Percentiles rank a stretch among this genome's conserved stretches.
phyloP scores from a whole-genome alignment of 2,888 invertebrate species.

The Colletes collaris region DNA sequence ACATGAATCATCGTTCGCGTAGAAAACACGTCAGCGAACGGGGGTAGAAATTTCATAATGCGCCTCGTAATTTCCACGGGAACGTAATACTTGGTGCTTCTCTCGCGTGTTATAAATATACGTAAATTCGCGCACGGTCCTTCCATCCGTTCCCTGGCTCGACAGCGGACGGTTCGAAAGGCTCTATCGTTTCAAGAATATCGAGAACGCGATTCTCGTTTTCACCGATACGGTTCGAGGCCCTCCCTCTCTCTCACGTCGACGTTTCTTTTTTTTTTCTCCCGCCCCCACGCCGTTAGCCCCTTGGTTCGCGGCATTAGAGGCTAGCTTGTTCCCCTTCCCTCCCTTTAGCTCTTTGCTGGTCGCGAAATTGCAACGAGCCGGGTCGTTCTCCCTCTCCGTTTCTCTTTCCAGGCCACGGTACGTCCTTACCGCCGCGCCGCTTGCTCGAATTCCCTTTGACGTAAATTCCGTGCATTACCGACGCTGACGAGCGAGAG shows the following conservation, averaged over 20 bases:
- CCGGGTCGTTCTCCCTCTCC: slow-evolving; percentile 16
- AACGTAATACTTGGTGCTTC: slow-evolving; percentile 30
- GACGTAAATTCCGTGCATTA: slow-evolving; percentile 80
- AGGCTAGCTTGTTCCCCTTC: background rate
- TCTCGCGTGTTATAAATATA: slow-evolving; percentile 18
- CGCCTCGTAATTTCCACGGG: slow-evolving; percentile 32
- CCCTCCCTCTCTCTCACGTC: slow-evolving; percentile 29
- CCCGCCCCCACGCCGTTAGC: slow-evolving; percentile 2
- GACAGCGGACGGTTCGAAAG: background rate
- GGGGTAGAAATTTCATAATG: slow-evolving; percentile 27
- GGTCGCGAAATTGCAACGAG: slow-evolving; percentile 39
- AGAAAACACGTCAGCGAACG: slow-evolving; percentile 21
- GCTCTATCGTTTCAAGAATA: slow-evolving; percentile 4
- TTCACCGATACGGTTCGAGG: too few species aligned
- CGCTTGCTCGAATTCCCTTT: slow-evolving; percentile 77
- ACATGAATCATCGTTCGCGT: slow-evolving; percentile 24
- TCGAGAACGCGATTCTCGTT: slow-evolving; percentile 3
- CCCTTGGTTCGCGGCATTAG: slow-evolving; percentile 7
- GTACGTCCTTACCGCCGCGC: slow-evolving; percentile 47
- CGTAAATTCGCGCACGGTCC: slow-evolving; percentile 14
- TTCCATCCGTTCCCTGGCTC: too few species aligned
- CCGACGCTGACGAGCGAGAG: slow-evolving; percentile 78
- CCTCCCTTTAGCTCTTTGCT: slow-evolving; percentile 3
- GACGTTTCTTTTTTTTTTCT: slow-evolving; percentile 50
- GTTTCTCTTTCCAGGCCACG: slow-evolving; percentile 37